phyloP scores from a whole-genome alignment of 2,797 vertebrate species.

The Austrolebias charrua region DNA sequence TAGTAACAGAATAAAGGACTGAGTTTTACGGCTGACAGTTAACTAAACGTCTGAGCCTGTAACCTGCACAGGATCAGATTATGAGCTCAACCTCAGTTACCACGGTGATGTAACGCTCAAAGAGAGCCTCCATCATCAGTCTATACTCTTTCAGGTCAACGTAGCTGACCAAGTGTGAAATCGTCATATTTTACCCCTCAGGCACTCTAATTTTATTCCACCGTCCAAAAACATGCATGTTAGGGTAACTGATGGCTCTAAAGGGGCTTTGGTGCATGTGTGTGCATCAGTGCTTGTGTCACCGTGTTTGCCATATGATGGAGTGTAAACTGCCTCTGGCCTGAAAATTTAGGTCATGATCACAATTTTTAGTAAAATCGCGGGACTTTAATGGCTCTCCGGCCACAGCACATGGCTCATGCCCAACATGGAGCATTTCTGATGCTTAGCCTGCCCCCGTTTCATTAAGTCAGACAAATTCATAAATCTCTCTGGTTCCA shows the following conservation, averaged over 20 bases:
- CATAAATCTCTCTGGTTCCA: neutral
- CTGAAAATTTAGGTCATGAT: neutral
- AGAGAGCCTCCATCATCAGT: no score
- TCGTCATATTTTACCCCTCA: neutral
- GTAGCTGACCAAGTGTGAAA: no score
- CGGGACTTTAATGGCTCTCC: neutral
- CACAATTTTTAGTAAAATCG: neutral
- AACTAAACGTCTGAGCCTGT: no score
- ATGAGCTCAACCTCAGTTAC: no score
- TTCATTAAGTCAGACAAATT: neutral
- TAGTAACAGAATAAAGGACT: no score
- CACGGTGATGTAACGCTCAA: no score
- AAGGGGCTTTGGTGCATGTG: neutral
- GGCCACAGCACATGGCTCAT: neutral
- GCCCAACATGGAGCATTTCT: conserved; percentile 1
- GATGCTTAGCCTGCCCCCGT: neutral
- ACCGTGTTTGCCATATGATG: neutral
- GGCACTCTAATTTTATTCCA: neutral
- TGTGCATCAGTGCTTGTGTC: neutral
- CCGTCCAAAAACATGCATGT: neutral
- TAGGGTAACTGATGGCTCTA: neutral
- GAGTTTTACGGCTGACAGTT: no score
- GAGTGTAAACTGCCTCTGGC: neutral
- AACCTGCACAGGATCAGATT: no score
- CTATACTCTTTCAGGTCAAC: no score